Percentiles rank a stretch among this genome's conserved stretches.
phyloP scores from a whole-genome alignment of 2,113 vertebrate species.

The Platycercus adscitus region DNA sequence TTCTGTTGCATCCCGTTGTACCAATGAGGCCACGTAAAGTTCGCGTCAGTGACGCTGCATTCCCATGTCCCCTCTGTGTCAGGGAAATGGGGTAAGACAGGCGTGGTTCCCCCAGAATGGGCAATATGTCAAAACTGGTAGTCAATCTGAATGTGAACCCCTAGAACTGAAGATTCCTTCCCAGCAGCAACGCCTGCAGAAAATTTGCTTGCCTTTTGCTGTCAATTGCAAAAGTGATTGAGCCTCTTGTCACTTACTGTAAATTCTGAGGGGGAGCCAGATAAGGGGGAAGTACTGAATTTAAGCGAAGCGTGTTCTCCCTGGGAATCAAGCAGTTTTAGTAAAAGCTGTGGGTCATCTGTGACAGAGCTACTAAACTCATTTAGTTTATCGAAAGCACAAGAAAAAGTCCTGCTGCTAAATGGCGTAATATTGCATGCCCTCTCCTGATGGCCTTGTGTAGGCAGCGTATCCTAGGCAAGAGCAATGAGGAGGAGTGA shows the following conservation, averaged over 20 bases:
- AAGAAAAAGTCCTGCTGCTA: not conserved
- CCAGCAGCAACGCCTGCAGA: not conserved
- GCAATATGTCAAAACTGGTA: not conserved
- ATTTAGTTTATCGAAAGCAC: not conserved
- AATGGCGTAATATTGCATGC: not conserved
- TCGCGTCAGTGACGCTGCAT: not conserved
- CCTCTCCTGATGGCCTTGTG: not conserved
- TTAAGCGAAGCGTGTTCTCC: not conserved
- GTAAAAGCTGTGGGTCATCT: not conserved
- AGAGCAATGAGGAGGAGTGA: not conserved
- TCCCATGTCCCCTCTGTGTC: not conserved
- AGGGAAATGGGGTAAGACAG: not conserved
- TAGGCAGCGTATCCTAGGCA: not conserved
- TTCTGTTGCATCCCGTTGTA: not conserved
- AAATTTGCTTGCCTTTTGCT: not conserved
- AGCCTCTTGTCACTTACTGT: not conserved
- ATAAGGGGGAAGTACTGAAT: not conserved
- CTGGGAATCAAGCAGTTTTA: not conserved
- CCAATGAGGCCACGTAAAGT: not conserved
- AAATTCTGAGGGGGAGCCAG: not conserved
- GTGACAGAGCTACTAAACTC: not conserved
- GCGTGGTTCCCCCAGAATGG: not conserved
- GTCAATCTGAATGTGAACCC: not conserved
- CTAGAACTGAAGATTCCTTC: not conserved
- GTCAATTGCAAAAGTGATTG: not conserved